Base-by-base conservation (phyloP, 2,888 invertebrate species). In the Oscheius onirici region DNA sequence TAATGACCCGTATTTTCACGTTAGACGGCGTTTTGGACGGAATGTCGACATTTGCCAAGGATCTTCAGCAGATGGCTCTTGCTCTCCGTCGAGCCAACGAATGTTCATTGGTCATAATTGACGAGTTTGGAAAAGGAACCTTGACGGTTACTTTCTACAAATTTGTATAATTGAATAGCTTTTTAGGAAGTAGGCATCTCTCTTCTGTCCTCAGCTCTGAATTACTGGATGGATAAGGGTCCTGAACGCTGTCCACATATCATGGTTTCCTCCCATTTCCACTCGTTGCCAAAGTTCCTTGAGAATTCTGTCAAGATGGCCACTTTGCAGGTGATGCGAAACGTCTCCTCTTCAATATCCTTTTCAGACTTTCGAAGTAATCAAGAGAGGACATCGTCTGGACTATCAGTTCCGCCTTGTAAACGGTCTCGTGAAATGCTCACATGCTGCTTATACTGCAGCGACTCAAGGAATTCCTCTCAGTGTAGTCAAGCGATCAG, bases 121-220 rank as follows among this genome's bases (percentile, higher is more conserved):
- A 96, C 89, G 95, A 95, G 89, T 94, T 95, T 89, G 95, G 95
- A 3, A 92, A 92, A 88, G 94, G 94, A 73, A 95, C 95, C 1
- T 88, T 89, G 79, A 87, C 87, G 69, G 89, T 89, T 81, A 75
- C 24, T 24, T 24, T 24, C 13, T 54, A n/a, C 20, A 8, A 26
- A 20, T 61, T 8, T 20, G 28, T 22, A 72, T 13, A 40, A 13
- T 17, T 15, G 43, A 63, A 24, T 26, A 44, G 8, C 20, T 58
- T 44, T 17, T 15, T 91, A 92, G 87, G 89, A 91, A 2, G 94
- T 94, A 88, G 95, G 94, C 0, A 88, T 92, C 46, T 91, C 93
- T 0, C 88, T 95, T 40, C 89, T 94, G 22, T 91, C 91, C 0
- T 91, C 93, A 0, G 91, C 91, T 49, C 88, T 95, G 58, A 91